Evolutionary conservation across 2,113 vertebrate genomes (phyloP).

Genomic region (Toxotes jaculatrix): DNA sequence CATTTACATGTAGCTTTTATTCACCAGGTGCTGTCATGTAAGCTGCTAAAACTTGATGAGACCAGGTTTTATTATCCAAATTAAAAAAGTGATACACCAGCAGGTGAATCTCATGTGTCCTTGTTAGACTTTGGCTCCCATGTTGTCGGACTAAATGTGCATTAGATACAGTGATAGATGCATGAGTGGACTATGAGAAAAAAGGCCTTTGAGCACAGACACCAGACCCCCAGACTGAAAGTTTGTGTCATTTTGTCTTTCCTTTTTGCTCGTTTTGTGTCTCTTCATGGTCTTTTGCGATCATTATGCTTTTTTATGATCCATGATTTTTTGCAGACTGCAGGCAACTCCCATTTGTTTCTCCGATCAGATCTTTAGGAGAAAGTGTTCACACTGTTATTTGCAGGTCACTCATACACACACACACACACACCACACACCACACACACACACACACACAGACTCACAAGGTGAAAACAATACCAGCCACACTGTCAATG

Average conservation of each 20-base stretch:
- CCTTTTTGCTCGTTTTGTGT: not conserved
- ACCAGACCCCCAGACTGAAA: not conserved
- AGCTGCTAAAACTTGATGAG: not conserved
- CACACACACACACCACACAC: no score
- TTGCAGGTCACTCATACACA: no score
- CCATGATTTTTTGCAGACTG: no score
- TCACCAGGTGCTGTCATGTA: not conserved
- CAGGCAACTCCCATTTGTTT: no score
- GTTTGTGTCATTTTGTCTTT: not conserved
- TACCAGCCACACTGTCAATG: no score
- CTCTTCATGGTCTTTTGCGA: not conserved
- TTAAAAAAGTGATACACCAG: not conserved
- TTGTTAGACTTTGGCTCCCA: not conserved
- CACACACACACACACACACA: no score
- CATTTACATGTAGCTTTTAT: not conserved
- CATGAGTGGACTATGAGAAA: not conserved
- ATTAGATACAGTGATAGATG: not conserved
- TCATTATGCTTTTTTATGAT: no score
- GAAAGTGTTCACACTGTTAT: no score
- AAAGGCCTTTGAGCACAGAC: not conserved
- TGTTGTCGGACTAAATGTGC: not conserved
- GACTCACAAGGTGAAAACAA: no score
- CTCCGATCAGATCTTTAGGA: no score
- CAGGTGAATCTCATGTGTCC: not conserved
- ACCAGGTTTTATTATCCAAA: constrained; percentile 1